Percentiles rank a stretch among this genome's conserved stretches.
Evolutionary conservation across 2,797 vertebrate species (phyloP).

Genomic region (Brotula barbata): DNA sequence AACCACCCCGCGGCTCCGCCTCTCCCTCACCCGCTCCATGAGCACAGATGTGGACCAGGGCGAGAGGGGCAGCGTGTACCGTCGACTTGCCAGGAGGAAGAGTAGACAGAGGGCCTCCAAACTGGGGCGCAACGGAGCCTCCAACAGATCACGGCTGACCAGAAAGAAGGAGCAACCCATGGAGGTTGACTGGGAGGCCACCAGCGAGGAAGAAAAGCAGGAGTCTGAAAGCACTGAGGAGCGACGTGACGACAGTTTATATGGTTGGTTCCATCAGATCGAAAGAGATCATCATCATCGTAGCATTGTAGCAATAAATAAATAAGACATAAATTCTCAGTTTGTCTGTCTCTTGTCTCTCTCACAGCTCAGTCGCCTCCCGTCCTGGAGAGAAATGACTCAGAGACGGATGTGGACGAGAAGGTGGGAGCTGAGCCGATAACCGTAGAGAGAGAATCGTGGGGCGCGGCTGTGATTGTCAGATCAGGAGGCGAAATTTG

Average conservation of each 20-base stretch:
- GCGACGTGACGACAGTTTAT: constrained; percentile 68
- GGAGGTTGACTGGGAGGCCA: constrained; percentile 60
- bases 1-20: constrained; percentile 84
- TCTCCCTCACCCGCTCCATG: constrained; percentile 89
- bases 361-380: constrained; percentile 66
- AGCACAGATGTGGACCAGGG: constrained; percentile 75
- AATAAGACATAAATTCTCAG: too few species aligned
- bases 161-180: constrained; percentile 49
- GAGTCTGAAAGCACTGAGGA: constrained; percentile 64
- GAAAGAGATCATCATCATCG: not conserved
- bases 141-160: constrained; percentile 28
- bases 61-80: constrained; percentile 54
- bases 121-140: constrained; percentile 1
- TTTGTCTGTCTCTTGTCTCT: not conserved
- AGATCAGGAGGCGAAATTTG: constrained; percentile 18
- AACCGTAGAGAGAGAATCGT: constrained; percentile 12
- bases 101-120: constrained; percentile 58
- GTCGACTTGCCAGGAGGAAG: constrained; percentile 59
- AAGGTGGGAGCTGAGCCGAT: constrained; percentile 21
- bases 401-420: constrained; percentile 59
- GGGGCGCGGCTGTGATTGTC: constrained; percentile 38
- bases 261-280: constrained; percentile 67
- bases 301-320: too few species aligned
- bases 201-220: constrained; percentile 68
- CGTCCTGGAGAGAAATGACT: constrained; percentile 63